A percentile compares a stretch with the other conserved stretches of the same genome.
Conservation (phyloP, 2,888 invertebrate species). For the Nymphalis c-album region DNA sequence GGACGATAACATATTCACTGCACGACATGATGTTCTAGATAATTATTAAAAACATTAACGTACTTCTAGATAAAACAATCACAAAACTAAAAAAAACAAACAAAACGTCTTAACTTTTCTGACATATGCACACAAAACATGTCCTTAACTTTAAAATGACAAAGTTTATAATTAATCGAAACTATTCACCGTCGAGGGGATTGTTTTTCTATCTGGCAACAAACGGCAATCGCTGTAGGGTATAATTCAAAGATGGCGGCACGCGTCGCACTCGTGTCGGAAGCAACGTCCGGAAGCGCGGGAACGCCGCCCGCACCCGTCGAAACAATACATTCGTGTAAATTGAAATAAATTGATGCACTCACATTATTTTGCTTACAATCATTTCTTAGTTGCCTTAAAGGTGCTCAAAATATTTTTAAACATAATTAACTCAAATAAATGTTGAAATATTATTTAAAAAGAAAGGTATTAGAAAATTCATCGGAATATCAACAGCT, state of each 20-base stretch:
- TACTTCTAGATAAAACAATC: conserved; percentile 73
- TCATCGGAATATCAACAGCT: too few species aligned
- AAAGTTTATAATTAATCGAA: conserved; percentile 41
- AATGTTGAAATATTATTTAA: too few species aligned
- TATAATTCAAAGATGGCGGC: conserved; percentile 75
- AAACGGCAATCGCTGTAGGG: conserved; percentile 67
- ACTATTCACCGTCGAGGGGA: conserved; percentile 37
- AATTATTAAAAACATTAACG: conserved; percentile 77
- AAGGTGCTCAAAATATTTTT: conserved; percentile 3
- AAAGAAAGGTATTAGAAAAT: too few species aligned
- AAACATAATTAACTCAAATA: too few species aligned
- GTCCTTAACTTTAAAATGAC: conserved; percentile 12
- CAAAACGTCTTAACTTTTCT: conserved; percentile 23
- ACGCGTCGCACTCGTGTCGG: conserved; percentile 76
- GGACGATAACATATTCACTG: conserved; percentile 58
- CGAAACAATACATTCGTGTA: conserved; percentile 75
- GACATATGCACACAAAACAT: conserved; percentile 34
- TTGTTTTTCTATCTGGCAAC: conserved; percentile 61
- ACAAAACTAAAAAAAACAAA: conserved; percentile 34
- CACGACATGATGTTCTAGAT: conserved; percentile 67
- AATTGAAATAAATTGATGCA: conserved; percentile 81
- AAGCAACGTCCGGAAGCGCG: conserved; percentile 70
- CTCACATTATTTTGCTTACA: conserved; percentile 60
- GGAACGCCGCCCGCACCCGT: conserved; percentile 64
- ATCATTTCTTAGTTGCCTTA: conserved; percentile 36